Base-by-base conservation (phyloP, 2,113 vertebrate species). In the Varanus salvator region DNA sequence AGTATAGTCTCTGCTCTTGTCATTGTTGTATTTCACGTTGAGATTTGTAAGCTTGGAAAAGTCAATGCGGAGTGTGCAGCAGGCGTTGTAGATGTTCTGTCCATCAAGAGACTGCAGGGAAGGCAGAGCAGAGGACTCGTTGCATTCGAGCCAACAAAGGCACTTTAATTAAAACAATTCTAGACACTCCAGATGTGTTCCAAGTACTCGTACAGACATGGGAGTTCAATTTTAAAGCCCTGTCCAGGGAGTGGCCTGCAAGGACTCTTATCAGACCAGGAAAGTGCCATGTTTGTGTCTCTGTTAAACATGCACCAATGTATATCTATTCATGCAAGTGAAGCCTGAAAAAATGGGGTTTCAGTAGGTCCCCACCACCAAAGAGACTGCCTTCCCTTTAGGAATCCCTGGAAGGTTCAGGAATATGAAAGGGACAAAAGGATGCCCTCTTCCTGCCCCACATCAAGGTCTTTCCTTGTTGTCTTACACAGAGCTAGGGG, bases 1-100 rank as follows among this genome's bases (percentile, higher is more conserved):
- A 0, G 99, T 99, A 87, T 98, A 99, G 90, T 99, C 99, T 0
- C 99, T 97, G 92, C 99, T 99, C 95, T 99, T 99, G 60, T 99
- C 99, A 0, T 99, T 99, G 91, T 99, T 99, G 96, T 98, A 99
- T 34, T 99, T 99, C 1, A 99, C 98, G 3, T 99, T 99, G 91
- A 99, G 98, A 92, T 98, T 98, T 0, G 97, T 98, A 87, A 99
- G 98, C 92, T 99, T 99, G 60, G 98, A 99, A 95, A 99, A 99
- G 90, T 98, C 98, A 6, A 99, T 99, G 88, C 98, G 98, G 92
- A 99, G 97, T 0, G 99, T 99, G 90, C 99, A 99, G 94, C 99
- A 99, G 89, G 98, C 98, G 0, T 99, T 99, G 93, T 99, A 99
- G 96, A 99, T 99, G 92, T 99, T 99, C 96, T 99, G 99, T 1